Conservation (phyloP, 2,797 vertebrate species). For the Pipistrellus nathusii region DNA sequence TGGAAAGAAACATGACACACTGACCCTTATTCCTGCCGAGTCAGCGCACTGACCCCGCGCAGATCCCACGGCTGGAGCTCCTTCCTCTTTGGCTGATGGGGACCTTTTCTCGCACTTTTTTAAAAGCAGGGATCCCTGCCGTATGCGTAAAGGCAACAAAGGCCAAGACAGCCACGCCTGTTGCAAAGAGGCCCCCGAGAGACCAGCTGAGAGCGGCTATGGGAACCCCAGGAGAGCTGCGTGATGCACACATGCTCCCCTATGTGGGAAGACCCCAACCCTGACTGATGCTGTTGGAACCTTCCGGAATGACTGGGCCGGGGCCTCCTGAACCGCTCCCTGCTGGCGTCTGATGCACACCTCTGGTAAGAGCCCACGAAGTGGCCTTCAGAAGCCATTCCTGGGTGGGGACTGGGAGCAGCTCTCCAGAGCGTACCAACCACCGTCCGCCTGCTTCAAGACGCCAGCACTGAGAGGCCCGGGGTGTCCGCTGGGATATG, state of each 20-base stretch:
- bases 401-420: fast-evolving
- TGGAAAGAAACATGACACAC: fast-evolving
- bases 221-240: background rate
- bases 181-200: background rate
- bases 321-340: background rate
- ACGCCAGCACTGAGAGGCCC: background rate
- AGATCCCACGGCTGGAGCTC: background rate
- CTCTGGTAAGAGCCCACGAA: background rate
- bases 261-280: background rate
- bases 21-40: fast-evolving
- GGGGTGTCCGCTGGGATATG: background rate
- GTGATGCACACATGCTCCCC: fast-evolving
- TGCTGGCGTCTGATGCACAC: too few species aligned
- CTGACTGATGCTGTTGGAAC: fast-evolving
- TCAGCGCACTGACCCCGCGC: fast-evolving
- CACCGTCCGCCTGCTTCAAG: background rate
- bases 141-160: background rate
- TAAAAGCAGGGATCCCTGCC: background rate
- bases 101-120: background rate
- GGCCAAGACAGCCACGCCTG: background rate
- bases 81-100: background rate
- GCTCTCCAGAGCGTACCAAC: background rate
- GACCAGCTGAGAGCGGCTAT: fast-evolving
- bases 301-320: background rate
- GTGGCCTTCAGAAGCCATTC: fast-evolving